phyloP scores from a whole-genome alignment of 2,797 vertebrate species.

The Paratrypauchen microcephalus region DNA sequence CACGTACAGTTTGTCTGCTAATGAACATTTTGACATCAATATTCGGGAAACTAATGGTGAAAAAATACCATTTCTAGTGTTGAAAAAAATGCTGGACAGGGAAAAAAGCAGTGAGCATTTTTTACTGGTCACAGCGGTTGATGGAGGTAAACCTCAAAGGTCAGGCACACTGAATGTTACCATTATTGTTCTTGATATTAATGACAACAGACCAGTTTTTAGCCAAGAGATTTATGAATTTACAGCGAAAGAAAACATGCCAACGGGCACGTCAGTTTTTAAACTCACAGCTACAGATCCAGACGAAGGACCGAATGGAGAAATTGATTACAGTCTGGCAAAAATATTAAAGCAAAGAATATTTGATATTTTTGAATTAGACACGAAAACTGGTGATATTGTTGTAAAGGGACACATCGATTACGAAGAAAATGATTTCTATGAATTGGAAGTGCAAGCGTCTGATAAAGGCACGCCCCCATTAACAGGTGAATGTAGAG shows the following conservation, averaged over 20 bases:
- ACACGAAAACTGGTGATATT: conserved; percentile 47
- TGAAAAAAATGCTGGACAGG: conserved; percentile 66
- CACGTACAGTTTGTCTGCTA: conserved; percentile 13
- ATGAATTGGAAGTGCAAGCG: conserved; percentile 44
- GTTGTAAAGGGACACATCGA: conserved; percentile 45
- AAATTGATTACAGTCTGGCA: conserved; percentile 40
- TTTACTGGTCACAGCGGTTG: conserved; percentile 53
- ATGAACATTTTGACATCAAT: conserved; percentile 66
- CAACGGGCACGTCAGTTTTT: too few relatives aligned
- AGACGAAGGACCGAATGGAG: conserved; percentile 47
- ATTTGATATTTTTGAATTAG: too few relatives aligned
- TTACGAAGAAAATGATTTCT: conserved; percentile 48
- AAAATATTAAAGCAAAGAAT: neutral
- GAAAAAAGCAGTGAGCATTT: conserved; percentile 37
- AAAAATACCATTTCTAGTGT: conserved; percentile 62
- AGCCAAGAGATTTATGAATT: conserved; percentile 53
- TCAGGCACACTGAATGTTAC: conserved; percentile 52
- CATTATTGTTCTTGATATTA: conserved; percentile 56
- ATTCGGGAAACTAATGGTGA: conserved; percentile 50
- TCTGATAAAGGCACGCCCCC: conserved; percentile 45
- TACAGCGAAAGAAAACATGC: too few relatives aligned
- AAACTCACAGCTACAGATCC: conserved; percentile 42
- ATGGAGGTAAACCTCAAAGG: conserved; percentile 64
- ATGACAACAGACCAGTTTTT: conserved; percentile 62
- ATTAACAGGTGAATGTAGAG: conserved; percentile 28